Evolutionary conservation across 2,113 vertebrate species (phyloP), one percentile per base, ranked within the genome.

Genomic region (Hystrix brachyura): DNA sequence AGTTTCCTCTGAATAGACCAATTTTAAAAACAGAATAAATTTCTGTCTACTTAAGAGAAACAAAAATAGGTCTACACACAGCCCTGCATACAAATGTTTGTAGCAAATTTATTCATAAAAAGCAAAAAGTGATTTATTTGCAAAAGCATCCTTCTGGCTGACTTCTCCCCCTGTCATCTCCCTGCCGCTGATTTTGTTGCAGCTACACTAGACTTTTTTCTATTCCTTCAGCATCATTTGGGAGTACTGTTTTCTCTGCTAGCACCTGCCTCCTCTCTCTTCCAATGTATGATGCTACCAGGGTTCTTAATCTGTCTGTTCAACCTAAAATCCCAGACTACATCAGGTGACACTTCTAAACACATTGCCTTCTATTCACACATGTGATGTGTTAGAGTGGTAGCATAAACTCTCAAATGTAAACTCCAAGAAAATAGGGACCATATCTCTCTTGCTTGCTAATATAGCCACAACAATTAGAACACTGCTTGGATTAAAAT

Each of bases 1-100:
- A 83, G 90, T 90, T 94, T 94, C 81, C 65, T 89, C 62, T 74
- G 48, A 90, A 1, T 18, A 92, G 57, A 90, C 34, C 57, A 57
- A 23, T 65, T 67, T 82, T 71, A 15, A 93, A 80, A 87, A 90
- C n/a, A 87, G 62, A 87, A 78, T 82, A 90, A 86, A 92, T 90
- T 72, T 82, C 48, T 34, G 53, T 72, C 38, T 62, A 74, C 17
- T 6, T 2, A 82, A 64, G 7, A 83, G 46, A n/a, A 85, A 80
- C 57, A 29, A 93, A 92, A 88, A 34, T 18, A 69, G 38, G 6
- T 74, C 48, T 62, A 94, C 48, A 64, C 67, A 92, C 87, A 95
- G 14, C 64, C 29, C 34, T 79, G 18, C 38, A 94, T 6, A 83
- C 10, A 88, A 79, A 53, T 43, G 46, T 80, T 87, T 43, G 43